Percentiles rank a stretch among this genome's conserved stretches.
Conservation (phyloP, 2,888 invertebrate species). For the Synergus japonicus region DNA sequence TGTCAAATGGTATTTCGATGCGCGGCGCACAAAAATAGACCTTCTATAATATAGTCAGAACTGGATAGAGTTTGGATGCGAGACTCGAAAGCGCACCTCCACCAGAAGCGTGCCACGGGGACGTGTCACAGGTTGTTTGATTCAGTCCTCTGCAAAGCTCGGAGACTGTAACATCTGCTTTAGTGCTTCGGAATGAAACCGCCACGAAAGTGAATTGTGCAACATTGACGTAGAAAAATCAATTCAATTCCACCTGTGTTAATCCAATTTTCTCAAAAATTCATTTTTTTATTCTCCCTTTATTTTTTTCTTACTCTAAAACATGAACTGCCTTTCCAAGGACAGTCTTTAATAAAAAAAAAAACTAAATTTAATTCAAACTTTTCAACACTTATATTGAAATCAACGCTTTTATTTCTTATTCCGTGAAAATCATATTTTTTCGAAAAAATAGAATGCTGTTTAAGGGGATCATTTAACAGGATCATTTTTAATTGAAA, state of each 20-base stretch:
- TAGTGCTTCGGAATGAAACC: constrained; percentile 20
- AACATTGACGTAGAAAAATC: not conserved
- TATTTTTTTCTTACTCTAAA: not conserved
- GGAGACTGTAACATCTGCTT: constrained; percentile 24
- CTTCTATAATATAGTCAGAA: constrained; percentile 8
- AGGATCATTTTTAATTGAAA: not conserved
- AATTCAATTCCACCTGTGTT: not conserved
- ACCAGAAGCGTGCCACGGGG: constrained; percentile 27
- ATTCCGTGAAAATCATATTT: not conserved
- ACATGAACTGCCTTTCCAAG: not conserved
- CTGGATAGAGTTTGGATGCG: constrained; percentile 61
- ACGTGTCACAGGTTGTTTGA: constrained; percentile 41
- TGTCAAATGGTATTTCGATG: constrained; percentile 60
- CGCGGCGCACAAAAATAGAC: constrained; percentile 64
- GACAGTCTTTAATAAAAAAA: too few relatives aligned
- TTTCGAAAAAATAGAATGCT: not conserved
- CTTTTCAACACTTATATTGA: not conserved
- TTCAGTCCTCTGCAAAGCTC: constrained; percentile 34
- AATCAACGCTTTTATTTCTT: not conserved
- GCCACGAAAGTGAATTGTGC: constrained; percentile 21
- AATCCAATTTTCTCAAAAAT: not conserved
- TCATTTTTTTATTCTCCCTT: not conserved
- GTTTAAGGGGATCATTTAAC: not conserved
- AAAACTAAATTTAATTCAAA: not conserved
- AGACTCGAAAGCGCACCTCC: constrained; percentile 37